phyloP scores from a whole-genome alignment of 2,113 vertebrate genomes.

The Poeciliopsis occidentalis region DNA sequence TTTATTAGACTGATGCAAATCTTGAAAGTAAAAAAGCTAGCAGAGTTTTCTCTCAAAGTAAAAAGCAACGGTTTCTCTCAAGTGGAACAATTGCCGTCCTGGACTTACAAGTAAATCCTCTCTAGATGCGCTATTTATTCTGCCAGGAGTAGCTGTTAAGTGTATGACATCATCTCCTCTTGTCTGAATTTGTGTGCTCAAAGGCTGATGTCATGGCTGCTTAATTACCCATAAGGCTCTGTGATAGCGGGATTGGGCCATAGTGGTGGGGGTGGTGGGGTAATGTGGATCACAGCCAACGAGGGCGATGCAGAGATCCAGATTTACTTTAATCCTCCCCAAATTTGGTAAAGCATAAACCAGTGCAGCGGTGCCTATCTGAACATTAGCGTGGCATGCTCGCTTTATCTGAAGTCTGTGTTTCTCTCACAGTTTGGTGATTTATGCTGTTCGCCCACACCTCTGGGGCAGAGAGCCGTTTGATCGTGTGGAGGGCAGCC shows the following conservation, averaged over 20 bases:
- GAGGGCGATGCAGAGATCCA: conserved; percentile 24
- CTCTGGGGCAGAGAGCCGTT: conserved; percentile 62
- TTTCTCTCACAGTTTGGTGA: conserved; percentile 32
- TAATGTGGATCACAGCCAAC: conserved; percentile 14
- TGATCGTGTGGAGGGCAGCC: conserved; percentile 71
- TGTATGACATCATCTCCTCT: conserved; percentile 74
- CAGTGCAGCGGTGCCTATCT: not conserved
- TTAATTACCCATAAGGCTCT: conserved; percentile 58
- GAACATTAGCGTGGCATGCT: conserved; percentile 8
- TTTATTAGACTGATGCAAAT: not conserved
- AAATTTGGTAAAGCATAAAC: conserved; percentile 26
- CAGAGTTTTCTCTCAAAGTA: conserved; percentile 26
- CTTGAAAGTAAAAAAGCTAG: not conserved
- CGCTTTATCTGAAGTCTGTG: conserved; percentile 27
- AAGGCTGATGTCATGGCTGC: conserved; percentile 63
- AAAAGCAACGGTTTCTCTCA: conserved; percentile 35
- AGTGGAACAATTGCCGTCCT: conserved; percentile 60
- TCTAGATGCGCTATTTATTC: conserved; percentile 44
- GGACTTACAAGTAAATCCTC: conserved; percentile 65
- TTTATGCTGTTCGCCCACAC: conserved; percentile 43
- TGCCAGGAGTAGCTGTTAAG: conserved; percentile 51
- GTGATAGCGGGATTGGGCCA: conserved; percentile 20
- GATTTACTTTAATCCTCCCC: conserved; percentile 32
- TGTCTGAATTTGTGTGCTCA: conserved; percentile 43
- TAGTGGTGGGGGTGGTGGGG: not conserved